These are phyloP conservation scores for Chrysolina oricalcia DNA, from an alignment of 2,888 invertebrate genomes.

Conservation along the genomic window DNA sequence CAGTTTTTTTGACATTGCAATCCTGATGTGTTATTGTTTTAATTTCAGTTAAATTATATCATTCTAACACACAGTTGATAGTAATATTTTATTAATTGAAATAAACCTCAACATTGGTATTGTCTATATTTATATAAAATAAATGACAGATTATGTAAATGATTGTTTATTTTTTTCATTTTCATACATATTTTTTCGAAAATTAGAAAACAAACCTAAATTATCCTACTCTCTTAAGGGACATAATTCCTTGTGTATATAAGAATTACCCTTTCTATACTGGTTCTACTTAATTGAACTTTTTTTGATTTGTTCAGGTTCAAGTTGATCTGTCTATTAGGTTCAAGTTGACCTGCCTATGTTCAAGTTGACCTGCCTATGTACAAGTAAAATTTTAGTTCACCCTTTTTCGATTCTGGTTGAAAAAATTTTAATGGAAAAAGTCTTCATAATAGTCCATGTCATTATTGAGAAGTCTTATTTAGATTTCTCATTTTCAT, in stretches of 20 bases:
- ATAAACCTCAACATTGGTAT: too few species aligned
- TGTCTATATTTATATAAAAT: too few species aligned
- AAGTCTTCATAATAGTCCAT: not conserved
- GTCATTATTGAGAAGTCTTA: not conserved
- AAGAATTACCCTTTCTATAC: not conserved
- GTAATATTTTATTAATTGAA: too few species aligned
- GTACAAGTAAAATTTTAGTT: not conserved
- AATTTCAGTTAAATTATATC: too few species aligned
- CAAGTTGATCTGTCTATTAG: conserved; percentile 1
- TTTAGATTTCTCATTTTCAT: not conserved
- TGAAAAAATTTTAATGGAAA: not conserved
- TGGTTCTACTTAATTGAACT: not conserved
- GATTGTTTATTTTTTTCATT: too few species aligned
- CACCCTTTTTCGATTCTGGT: not conserved
- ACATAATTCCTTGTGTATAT: not conserved
- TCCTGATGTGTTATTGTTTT: too few species aligned
- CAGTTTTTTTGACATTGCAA: too few species aligned
- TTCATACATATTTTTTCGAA: not conserved
- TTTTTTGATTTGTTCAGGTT: not conserved
- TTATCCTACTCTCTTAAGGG: not conserved
- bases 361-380: too few species aligned
- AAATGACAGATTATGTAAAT: too few species aligned
- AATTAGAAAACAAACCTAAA: not conserved
- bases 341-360: too few species aligned
- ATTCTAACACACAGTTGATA: too few species aligned